Base-by-base conservation (phyloP, 2,888 invertebrate species). In the Ormia ochracea region DNA sequence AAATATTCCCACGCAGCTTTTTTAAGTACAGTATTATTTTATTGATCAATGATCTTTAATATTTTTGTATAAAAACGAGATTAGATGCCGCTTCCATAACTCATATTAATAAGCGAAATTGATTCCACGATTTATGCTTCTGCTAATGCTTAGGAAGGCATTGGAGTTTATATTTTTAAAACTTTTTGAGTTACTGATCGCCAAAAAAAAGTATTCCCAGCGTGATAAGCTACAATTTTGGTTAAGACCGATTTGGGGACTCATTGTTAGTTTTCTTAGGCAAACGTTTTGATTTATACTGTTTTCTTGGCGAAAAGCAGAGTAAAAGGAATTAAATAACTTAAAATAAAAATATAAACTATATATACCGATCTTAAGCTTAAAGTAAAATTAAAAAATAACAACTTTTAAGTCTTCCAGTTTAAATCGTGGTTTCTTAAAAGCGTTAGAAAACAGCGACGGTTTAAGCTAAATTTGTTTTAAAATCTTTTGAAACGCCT, bases 1-100 rank as follows among this genome's bases (percentile, higher is more conserved):
- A 59, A 68, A 76, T 72, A 36, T 80, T 80, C 80, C 72, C 80
- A 80, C 80, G 76, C 80, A 72, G 76, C 76, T 69, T 76, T 50
- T 52, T 59, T 33, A 28, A 41, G 26, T 19, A n/a, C 17, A 58
- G 3, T 21, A 36, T 45, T 38, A 36, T 48, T 23, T 31, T 69
- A 38, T 38, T 69, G 54, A 69, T 69, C 56, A 45, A 33, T 61
- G 61, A 38, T 66, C 48, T 50, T 48, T 31, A 21, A 41, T 48
- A 56, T 14, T 43, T 56, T 65, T 38, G 38, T 4, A 38, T 6
- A 28, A 56, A 54, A 43, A 33, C 2, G 0, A 58, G 12, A 17
- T 33, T 31, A 31, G 12, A 43, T 41, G 9, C 59, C 23, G 4
- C 10, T 28, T 28, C 17, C n/a, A n/a, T n/a, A n/a, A n/a, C n/a